These are phyloP conservation scores for Zaprionus obscuricornis DNA, from an alignment of 2,888 invertebrate species.

Conservation along the genomic window DNA sequence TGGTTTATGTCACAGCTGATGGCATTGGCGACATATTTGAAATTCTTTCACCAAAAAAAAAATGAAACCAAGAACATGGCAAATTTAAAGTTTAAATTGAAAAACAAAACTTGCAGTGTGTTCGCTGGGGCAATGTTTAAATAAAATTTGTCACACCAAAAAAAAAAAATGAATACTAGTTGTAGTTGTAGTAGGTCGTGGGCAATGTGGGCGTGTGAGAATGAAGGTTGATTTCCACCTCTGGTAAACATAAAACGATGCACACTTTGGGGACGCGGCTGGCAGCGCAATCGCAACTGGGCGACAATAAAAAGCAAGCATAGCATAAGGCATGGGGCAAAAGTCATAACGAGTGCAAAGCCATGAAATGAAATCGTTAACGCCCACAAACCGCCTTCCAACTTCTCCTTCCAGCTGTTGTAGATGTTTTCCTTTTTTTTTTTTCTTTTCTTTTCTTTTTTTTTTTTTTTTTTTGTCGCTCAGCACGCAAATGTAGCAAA, in stretches of 20 bases:
- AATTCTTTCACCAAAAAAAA: slow-evolving; percentile 39
- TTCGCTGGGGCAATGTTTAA: slow-evolving; percentile 44
- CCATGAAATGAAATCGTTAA: slow-evolving; percentile 79
- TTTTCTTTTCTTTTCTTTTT: slow-evolving; percentile 10
- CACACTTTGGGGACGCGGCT: slow-evolving; percentile 68
- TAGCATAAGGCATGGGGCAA: slow-evolving; percentile 49
- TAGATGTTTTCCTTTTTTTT: not conserved
- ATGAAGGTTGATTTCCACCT: slow-evolving; percentile 52
- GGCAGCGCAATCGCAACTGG: slow-evolving; percentile 65
- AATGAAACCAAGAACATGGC: slow-evolving; percentile 40
- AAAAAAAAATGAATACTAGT: not conserved
- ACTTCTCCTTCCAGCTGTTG: slow-evolving; percentile 2
- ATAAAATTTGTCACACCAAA: slow-evolving; percentile 54
- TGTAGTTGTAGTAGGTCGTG: not conserved
- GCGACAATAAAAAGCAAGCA: slow-evolving; percentile 72
- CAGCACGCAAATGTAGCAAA: slow-evolving; percentile 51
- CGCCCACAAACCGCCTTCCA: slow-evolving; percentile 25
- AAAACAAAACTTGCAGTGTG: slow-evolving; percentile 55
- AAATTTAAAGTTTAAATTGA: slow-evolving; percentile 73
- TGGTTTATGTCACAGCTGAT: slow-evolving; percentile 52
- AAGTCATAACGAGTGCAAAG: slow-evolving; percentile 79
- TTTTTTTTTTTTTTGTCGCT: slow-evolving; percentile 1
- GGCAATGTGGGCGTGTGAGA: not conserved
- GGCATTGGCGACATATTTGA: too few species aligned
- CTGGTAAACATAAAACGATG: slow-evolving; percentile 71